These are phyloP conservation scores for Zeugodacus cucurbitae DNA, from an alignment of 1,140 invertebrate genomes.

Conservation along the genomic window DNA sequence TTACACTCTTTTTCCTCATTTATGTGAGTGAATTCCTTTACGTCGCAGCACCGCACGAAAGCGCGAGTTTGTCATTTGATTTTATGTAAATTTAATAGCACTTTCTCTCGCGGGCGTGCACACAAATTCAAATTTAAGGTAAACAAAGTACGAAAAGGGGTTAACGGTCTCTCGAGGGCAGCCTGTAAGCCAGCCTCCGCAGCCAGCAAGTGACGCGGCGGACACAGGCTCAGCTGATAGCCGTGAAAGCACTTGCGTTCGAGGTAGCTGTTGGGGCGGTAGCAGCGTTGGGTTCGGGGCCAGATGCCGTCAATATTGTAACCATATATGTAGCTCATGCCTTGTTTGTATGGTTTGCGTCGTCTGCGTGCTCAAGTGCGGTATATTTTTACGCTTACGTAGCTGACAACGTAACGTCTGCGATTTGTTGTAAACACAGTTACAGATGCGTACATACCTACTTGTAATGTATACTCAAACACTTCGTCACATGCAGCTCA, in stretches of 20 bases:
- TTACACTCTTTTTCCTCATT: too few relatives aligned
- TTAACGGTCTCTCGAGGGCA: background rate
- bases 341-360: background rate
- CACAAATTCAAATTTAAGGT: background rate
- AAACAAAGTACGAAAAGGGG: background rate
- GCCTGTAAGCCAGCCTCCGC: background rate
- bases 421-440: background rate
- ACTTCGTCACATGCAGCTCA: background rate
- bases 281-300: background rate
- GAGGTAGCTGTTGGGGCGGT: background rate
- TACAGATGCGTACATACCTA: background rate
- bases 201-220: background rate
- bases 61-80: background rate
- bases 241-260: background rate
- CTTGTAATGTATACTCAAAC: background rate
- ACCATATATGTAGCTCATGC: background rate
- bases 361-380: conserved; percentile 11
- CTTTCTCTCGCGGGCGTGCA: background rate
- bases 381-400: conserved; percentile 24
- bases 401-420: background rate
- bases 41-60: background rate
- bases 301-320: background rate
- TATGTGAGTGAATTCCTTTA: too few relatives aligned
- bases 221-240: background rate
- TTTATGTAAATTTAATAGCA: conserved; percentile 29